A percentile compares a stretch with the other conserved stretches of the same genome.
phyloP scores from a whole-genome alignment of 2,888 invertebrate species.

The Dione vanillae region DNA sequence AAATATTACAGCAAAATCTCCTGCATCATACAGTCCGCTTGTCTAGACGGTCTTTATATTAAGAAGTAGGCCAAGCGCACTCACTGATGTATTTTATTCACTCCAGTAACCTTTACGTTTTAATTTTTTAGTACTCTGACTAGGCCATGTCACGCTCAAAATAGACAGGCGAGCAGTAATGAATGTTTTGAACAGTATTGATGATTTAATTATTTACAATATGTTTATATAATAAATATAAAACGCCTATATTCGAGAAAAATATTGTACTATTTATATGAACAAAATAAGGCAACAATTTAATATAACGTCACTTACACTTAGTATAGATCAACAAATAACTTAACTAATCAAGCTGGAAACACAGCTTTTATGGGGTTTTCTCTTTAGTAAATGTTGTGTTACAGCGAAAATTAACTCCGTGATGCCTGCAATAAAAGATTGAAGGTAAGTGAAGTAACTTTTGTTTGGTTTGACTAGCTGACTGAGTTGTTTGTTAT shows the following conservation, averaged over 20 bases:
- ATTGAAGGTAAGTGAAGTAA: constrained; percentile 37
- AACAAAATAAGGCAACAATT: not conserved
- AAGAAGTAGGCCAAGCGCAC: constrained; percentile 41
- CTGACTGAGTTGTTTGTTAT: not conserved
- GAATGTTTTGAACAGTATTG: not conserved
- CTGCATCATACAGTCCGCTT: constrained; percentile 30
- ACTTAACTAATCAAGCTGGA: constrained; percentile 40
- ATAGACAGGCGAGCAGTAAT: constrained; percentile 25
- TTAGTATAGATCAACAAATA: constrained; percentile 29
- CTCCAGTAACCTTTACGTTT: constrained; percentile 41
- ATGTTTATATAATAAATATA: no score
- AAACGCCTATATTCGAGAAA: no score
- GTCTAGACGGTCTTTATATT: constrained; percentile 41
- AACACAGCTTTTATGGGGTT: constrained; percentile 34
- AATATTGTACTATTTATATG: not conserved
- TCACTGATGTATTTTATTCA: constrained; percentile 42
- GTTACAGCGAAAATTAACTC: constrained; percentile 34
- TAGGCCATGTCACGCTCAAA: constrained; percentile 37
- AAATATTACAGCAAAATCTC: not conserved
- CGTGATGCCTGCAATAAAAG: constrained; percentile 36
- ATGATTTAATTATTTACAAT: not conserved
- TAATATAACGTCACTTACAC: not conserved
- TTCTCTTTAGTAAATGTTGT: constrained; percentile 36
- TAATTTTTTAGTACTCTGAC: constrained; percentile 41
- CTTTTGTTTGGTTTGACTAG: constrained; percentile 33